Conservation (phyloP, 1,140 invertebrate species). For the Meloidogyne hapla region DNA sequence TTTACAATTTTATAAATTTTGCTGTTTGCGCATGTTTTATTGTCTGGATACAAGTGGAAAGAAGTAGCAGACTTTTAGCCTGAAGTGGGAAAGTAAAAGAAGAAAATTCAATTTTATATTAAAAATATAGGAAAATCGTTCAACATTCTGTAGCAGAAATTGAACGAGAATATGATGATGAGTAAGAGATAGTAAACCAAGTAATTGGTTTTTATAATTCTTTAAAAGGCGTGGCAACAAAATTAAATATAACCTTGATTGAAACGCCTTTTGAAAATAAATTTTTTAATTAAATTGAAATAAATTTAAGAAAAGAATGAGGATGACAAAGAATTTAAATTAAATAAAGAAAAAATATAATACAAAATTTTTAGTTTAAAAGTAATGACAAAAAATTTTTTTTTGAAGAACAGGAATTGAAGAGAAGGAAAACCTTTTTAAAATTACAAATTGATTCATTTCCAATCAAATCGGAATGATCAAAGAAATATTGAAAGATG, state of each 20-base stretch:
- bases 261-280: not conserved
- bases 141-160: no score
- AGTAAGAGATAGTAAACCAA: not conserved
- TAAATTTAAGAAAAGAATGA: not conserved
- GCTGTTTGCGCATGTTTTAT: not conserved
- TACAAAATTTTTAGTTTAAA: not conserved
- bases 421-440: not conserved
- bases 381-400: not conserved
- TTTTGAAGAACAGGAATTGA: not conserved
- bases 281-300: not conserved
- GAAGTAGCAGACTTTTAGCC: no score
- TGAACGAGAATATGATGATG: not conserved
- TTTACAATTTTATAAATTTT: not conserved
- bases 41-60: no score
- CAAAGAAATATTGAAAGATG: not conserved
- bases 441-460: not conserved
- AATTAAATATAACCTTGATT: constrained; percentile 6
- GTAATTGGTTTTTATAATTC: not conserved
- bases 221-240: not conserved
- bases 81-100: no score
- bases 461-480: not conserved
- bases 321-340: not conserved
- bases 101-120: no score
- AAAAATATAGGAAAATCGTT: not conserved
- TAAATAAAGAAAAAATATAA: not conserved